Base-by-base conservation (phyloP, 2,797 vertebrate genomes). In the Pangasius mekongensis region DNA sequence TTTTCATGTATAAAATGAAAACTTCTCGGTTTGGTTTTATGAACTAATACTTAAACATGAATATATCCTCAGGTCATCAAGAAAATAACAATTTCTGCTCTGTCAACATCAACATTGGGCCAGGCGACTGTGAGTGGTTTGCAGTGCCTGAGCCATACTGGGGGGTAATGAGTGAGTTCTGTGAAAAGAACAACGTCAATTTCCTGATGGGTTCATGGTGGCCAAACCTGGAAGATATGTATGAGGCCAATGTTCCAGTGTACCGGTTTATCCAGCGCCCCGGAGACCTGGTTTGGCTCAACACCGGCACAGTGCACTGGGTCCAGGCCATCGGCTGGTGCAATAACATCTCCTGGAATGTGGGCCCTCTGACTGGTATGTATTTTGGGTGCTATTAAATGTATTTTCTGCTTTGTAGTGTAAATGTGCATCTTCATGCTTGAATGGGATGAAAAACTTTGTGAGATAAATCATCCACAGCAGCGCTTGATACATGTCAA, bases 51-150 rank as follows among this genome's bases (percentile, higher is more conserved):
- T 30, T 60, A 54, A 30, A 39, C 49, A 47, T 87, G 3, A 18
- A n/a, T 43, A 36, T 9, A 16, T 58, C 27, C 93, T 89, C 84
- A 99, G 98, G 98, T 94, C 98, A 99, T 96, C 98, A 99, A 94
- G 98, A 99, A 95, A 98, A 99, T 95, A 99, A 99, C 95, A 99
- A 99, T 91, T 99, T 99, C 91, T 98, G 98, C 94, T 99, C 98
- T 16, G 98, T 99, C 93, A 99, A 99, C 95, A 98, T 99, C 95
- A 99, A 99, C 91, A 99, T 99, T 80, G 98, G 98, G 64, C 98
- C 98, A 10, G 98, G 98, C 86, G 98, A 99, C 94, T 99, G 98
- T 90, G 98, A 99, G 95, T 99, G 98, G 98, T 99, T 99, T 89
- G 98, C 99, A 87, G 98, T 99, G 87, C 98, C 99, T 52, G 98